These are phyloP conservation scores for Gonatopus flavifemur DNA, from an alignment of 1,140 invertebrate genomes.

Conservation along the genomic window DNA sequence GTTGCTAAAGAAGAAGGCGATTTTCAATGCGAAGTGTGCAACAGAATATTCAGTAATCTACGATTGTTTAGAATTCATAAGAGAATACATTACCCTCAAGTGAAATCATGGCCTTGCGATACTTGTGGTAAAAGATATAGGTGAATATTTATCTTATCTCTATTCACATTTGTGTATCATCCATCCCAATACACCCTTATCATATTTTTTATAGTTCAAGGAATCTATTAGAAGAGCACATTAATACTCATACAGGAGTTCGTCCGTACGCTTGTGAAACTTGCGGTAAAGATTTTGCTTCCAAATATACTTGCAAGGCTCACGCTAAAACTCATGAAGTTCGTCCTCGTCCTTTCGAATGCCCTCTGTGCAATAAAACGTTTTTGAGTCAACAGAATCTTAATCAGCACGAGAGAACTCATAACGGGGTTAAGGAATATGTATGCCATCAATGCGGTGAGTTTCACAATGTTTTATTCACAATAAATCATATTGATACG, in stretches of 20 bases:
- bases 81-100: constrained; percentile 64
- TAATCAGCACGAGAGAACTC: constrained; percentile 72
- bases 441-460: constrained; percentile 72
- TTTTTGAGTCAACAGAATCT: constrained; percentile 77
- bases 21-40: constrained; percentile 69
- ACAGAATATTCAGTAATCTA: constrained; percentile 65
- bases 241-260: constrained; percentile 69
- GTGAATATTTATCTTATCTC: constrained; percentile 38
- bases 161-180: not conserved
- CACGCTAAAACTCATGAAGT: constrained; percentile 75
- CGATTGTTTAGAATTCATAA: constrained; percentile 66
- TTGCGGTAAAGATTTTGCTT: constrained; percentile 75
- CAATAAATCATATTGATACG: not conserved
- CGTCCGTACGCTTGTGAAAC: constrained; percentile 67
- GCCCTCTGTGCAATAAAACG: constrained; percentile 68
- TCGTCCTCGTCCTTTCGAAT: constrained; percentile 69
- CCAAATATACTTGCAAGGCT: constrained; percentile 75
- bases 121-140: constrained; percentile 67
- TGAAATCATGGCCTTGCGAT: constrained; percentile 66
- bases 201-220: constrained; percentile 58
- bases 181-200: not conserved
- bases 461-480: constrained; percentile 23
- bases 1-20: constrained; percentile 64
- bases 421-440: constrained; percentile 69
- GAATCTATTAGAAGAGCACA: constrained; percentile 70